Conservation (phyloP, 1,140 invertebrate species). For the Monomorium pharaonis region DNA sequence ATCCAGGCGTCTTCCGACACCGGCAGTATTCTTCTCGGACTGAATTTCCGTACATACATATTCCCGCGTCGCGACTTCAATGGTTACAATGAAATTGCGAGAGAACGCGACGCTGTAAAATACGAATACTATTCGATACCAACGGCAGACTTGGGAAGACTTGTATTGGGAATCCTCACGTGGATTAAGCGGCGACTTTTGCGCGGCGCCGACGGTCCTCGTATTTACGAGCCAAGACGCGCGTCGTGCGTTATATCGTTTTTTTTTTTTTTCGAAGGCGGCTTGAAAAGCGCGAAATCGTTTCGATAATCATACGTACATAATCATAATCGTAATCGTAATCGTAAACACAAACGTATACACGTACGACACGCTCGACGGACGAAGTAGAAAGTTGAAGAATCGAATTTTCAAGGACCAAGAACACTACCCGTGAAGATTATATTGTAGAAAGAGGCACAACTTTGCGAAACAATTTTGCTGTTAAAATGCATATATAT, state of each 20-base stretch:
- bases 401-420: slow-evolving; percentile 72
- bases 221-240: neutral
- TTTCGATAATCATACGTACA: slow-evolving; percentile 18
- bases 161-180: neutral
- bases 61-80: neutral
- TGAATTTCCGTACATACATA: neutral
- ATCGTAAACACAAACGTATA: neutral
- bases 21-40: neutral
- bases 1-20: neutral
- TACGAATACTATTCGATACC: no score
- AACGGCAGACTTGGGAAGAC: neutral
- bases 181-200: neutral
- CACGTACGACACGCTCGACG: neutral
- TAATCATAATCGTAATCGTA: slow-evolving; percentile 26
- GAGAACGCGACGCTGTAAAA: neutral
- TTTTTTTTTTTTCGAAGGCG: neutral
- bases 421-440: slow-evolving; percentile 58
- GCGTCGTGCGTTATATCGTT: neutral
- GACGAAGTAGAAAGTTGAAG: neutral
- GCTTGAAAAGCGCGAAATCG: neutral
- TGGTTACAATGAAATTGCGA: neutral
- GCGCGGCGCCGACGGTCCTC: neutral
- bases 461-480: slow-evolving; percentile 12
- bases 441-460: slow-evolving; percentile 4
- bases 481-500: slow-evolving; percentile 28